phyloP scores from a whole-genome alignment of 1,140 invertebrate genomes.

The Hypsibius dujardini region DNA sequence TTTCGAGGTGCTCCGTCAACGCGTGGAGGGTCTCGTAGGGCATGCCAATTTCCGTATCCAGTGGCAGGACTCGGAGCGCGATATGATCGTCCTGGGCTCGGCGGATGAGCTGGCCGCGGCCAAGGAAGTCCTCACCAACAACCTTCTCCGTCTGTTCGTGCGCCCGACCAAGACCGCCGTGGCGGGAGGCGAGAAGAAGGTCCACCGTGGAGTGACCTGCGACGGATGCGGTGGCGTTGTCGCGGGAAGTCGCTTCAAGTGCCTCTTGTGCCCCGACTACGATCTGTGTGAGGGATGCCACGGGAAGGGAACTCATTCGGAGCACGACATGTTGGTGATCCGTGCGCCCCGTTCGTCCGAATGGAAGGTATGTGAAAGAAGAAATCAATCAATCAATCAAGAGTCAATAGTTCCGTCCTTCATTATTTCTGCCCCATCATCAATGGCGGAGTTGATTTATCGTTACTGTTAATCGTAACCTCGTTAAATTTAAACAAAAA shows the following conservation, averaged over 20 bases:
- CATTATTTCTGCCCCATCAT: no score
- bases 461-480: no score
- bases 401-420: no score
- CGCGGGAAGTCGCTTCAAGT: constrained; percentile 64
- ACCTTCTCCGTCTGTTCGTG: background rate
- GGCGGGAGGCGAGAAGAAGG: constrained; percentile 22
- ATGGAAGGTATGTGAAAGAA: background rate
- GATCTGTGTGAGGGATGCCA: constrained; percentile 66
- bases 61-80: background rate
- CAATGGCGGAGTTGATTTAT: no score
- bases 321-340: constrained; percentile 63
- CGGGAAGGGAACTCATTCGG: constrained; percentile 44
- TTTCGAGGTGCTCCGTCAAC: no score
- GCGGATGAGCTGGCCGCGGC: background rate
- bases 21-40: no score
- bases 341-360: constrained; percentile 28
- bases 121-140: background rate
- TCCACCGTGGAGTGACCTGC: constrained; percentile 51
- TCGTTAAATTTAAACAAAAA: no score
- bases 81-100: background rate
- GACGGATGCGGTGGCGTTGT: constrained; percentile 50
- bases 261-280: constrained; percentile 57
- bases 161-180: constrained; percentile 12
- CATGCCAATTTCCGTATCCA: no score
- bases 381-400: no score